These are phyloP conservation scores for Ophion obscuratus DNA, from an alignment of 2,888 invertebrate genomes.

Conservation along the genomic window DNA sequence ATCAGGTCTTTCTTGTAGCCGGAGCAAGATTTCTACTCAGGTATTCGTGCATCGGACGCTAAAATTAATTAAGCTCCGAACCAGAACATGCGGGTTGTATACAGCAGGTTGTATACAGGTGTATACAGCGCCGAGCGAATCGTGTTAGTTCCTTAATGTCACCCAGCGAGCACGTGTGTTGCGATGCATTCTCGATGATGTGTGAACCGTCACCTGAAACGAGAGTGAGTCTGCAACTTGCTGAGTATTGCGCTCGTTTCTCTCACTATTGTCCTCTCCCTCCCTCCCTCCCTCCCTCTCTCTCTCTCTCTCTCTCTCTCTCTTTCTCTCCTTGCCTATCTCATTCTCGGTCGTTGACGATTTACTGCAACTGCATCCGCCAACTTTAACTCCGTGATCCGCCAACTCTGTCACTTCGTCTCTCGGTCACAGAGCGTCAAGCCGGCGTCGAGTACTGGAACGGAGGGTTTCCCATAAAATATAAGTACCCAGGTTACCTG, in stretches of 20 bases:
- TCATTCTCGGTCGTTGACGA: conserved; percentile 51
- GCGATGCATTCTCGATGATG: conserved; percentile 22
- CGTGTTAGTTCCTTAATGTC: conserved; percentile 23
- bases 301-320: conserved; percentile 21
- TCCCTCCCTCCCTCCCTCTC: conserved; percentile 8
- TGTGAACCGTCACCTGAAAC: conserved; percentile 21
- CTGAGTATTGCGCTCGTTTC: conserved; percentile 32
- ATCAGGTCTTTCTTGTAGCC: too few species aligned
- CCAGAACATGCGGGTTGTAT: background rate
- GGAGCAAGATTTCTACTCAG: too few species aligned
- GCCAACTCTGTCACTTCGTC: conserved; percentile 72
- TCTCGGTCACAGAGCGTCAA: conserved; percentile 68
- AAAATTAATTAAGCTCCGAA: background rate
- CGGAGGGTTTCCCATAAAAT: conserved; percentile 29
- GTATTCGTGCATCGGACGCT: too few species aligned
- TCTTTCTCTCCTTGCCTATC: conserved; percentile 38
- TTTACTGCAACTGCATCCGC: conserved; percentile 56
- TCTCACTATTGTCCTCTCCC: conserved; percentile 20
- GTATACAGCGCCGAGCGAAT: background rate
- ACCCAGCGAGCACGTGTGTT: conserved; percentile 5
- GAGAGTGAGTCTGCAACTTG: conserved; percentile 62
- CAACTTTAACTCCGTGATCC: conserved; percentile 63
- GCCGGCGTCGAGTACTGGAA: conserved; percentile 29
- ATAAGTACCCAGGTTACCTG: background rate
- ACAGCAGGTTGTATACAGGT: too few species aligned